phyloP scores from a whole-genome alignment of 2,797 vertebrate species.

The Anas bahamensis region DNA sequence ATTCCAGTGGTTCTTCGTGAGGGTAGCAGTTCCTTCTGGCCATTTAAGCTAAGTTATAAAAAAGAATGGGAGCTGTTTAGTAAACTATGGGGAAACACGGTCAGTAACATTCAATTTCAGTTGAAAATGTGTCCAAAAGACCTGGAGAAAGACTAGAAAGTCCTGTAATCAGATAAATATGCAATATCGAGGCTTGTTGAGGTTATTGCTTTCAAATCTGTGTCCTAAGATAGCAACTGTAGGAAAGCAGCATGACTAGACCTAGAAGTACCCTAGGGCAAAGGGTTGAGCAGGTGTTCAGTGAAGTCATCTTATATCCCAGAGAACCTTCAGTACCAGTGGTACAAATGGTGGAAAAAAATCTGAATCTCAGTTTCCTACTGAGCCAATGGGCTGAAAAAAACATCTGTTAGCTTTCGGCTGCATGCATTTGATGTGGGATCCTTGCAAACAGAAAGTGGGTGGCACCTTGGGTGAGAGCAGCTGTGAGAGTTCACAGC shows the following conservation, averaged over 20 bases:
- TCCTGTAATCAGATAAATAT: not conserved
- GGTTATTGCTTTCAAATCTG: not conserved
- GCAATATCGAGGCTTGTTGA: not conserved
- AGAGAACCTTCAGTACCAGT: not conserved
- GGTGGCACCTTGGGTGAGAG: constrained; percentile 66
- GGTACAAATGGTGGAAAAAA: not conserved
- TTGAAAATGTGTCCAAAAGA: not conserved
- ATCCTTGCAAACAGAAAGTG: constrained; percentile 58
- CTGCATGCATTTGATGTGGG: constrained; percentile 40
- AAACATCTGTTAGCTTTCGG: constrained; percentile 63
- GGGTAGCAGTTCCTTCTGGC: not conserved
- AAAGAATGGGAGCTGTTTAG: not conserved
- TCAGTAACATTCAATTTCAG: not conserved
- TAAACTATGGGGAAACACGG: not conserved
- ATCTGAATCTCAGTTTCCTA: constrained; percentile 1
- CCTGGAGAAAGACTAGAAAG: not conserved
- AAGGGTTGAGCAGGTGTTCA: constrained; percentile 7
- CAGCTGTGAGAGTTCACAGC: constrained; percentile 65
- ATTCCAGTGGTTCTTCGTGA: not conserved
- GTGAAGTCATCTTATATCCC: not conserved
- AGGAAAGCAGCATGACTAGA: not conserved
- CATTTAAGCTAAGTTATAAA: not conserved
- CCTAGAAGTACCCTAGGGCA: not conserved
- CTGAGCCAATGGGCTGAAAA: constrained; percentile 43
- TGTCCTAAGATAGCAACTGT: not conserved